Conservation (phyloP, 1,140 invertebrate genomes). For the Pomacea maculata region DNA sequence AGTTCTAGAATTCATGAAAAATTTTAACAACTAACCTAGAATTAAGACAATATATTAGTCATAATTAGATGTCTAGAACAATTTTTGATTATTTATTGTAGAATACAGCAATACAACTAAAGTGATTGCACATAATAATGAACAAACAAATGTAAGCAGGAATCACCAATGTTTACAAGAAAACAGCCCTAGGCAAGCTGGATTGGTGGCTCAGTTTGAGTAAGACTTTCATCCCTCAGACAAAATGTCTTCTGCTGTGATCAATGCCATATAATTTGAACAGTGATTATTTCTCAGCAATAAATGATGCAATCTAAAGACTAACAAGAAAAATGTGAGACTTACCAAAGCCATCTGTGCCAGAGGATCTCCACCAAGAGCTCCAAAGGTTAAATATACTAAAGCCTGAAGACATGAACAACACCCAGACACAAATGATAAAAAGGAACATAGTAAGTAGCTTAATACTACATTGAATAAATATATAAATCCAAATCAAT, state of each 20-base stretch:
- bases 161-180: too few relatives aligned
- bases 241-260: too few relatives aligned
- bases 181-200: too few relatives aligned
- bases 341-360: conserved; percentile 92
- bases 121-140: too few relatives aligned
- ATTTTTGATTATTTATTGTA: too few relatives aligned
- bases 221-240: too few relatives aligned
- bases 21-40: neutral
- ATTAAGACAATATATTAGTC: too few relatives aligned
- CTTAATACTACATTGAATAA: neutral
- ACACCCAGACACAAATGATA: neutral
- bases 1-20: neutral
- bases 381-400: conserved; percentile 90
- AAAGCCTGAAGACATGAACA: conserved; percentile 71
- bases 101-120: too few relatives aligned
- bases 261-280: neutral
- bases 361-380: conserved; percentile 86
- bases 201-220: too few relatives aligned
- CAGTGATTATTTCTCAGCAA: neutral
- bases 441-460: neutral
- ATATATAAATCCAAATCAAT: neutral
- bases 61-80: too few relatives aligned
- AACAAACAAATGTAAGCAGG: too few relatives aligned
- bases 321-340: neutral
- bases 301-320: neutral